Conservation (phyloP, 2,113 vertebrate genomes). For the Phoenicopterus ruber region DNA sequence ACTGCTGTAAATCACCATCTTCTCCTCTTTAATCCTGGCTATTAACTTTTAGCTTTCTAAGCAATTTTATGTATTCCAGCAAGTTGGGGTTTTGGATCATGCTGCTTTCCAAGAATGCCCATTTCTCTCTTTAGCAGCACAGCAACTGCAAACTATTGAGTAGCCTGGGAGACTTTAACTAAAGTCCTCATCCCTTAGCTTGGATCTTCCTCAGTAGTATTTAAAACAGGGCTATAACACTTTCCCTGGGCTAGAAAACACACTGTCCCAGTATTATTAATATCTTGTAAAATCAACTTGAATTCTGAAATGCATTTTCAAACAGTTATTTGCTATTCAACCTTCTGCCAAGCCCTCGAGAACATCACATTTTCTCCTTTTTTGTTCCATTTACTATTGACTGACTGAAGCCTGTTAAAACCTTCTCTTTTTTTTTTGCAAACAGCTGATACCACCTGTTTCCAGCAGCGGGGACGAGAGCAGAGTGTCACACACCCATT, state of each 20-base stretch:
- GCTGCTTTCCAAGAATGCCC: not conserved
- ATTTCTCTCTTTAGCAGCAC: not conserved
- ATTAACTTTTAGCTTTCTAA: not conserved
- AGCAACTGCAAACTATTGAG: not conserved
- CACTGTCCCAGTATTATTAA: not conserved
- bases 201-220: not conserved
- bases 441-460: not conserved
- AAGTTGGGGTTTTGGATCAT: not conserved
- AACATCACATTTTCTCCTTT: not conserved
- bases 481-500: not conserved
- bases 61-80: not conserved
- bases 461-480: not conserved
- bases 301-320: not conserved
- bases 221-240: not conserved
- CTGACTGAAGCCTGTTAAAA: not conserved
- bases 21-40: not conserved
- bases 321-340: not conserved
- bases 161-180: not conserved
- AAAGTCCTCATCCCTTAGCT: not conserved
- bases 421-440: not conserved
- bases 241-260: not conserved
- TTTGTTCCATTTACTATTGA: accelerated
- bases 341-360: not conserved
- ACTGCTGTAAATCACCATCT: not conserved
- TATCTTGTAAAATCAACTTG: not conserved